These are phyloP conservation scores for Turritopsis rubra DNA, from an alignment of 30 jellyfish, hydroid and myxozoan genomes.

Conservation along the genomic window DNA sequence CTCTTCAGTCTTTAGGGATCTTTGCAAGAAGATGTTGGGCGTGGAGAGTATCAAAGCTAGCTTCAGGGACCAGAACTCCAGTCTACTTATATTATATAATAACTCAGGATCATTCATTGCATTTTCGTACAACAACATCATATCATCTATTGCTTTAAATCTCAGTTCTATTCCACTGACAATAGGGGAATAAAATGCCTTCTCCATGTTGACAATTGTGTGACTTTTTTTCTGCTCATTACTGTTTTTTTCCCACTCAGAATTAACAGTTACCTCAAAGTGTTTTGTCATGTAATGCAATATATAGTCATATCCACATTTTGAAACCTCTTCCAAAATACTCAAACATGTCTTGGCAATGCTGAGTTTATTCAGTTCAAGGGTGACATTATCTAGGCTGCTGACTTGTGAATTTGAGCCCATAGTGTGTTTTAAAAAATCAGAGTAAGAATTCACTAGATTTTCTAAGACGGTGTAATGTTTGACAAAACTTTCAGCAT, in stretches of 20 bases:
- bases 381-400: not conserved
- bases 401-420: not conserved
- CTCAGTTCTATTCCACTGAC: conserved; percentile 11
- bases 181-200: conserved; percentile 3
- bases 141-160: conserved; percentile 14
- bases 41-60: not conserved
- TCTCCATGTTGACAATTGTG: not conserved
- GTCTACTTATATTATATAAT: not conserved
- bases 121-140: not conserved
- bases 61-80: not conserved
- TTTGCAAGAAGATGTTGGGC: not conserved
- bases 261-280: not conserved
- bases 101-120: not conserved
- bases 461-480: not conserved
- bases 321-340: not conserved
- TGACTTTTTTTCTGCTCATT: not conserved
- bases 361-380: not conserved
- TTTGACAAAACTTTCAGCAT: not conserved
- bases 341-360: conserved; percentile 1
- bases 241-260: not conserved
- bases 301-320: conserved; percentile 1
- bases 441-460: not conserved
- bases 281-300: not conserved
- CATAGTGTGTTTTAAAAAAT: not conserved
- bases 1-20: not conserved